These are phyloP conservation scores for Pteropus rufus DNA, from an alignment of 2,797 vertebrate species.

Conservation along the genomic window DNA sequence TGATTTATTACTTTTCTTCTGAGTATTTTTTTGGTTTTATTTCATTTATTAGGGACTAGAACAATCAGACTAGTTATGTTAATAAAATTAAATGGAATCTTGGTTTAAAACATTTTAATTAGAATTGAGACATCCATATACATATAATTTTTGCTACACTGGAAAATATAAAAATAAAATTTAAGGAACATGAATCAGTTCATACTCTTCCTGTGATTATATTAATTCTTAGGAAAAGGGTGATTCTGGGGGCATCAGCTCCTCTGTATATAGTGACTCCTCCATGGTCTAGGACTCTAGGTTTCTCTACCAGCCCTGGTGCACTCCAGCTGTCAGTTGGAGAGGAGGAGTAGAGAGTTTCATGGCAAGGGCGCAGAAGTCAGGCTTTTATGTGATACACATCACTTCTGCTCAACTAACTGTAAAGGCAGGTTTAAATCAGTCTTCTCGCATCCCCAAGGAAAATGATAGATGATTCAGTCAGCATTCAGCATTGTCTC, in stretches of 20 bases:
- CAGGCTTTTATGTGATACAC: neutral
- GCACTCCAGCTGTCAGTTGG: neutral
- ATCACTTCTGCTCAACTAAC: neutral
- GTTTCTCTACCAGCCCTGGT: neutral
- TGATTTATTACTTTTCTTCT: neutral
- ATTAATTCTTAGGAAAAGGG: neutral
- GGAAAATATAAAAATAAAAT: neutral
- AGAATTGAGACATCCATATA: neutral
- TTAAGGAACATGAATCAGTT: neutral
- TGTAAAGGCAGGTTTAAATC: neutral
- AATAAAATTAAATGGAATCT: conserved; percentile 6
- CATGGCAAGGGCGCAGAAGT: neutral
- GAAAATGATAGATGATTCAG: neutral
- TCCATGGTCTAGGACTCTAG: neutral
- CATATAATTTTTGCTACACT: neutral
- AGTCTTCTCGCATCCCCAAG: neutral
- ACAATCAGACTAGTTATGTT: neutral
- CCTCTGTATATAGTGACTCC: neutral
- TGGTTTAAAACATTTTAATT: neutral
- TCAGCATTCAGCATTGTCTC: neutral
- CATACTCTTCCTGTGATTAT: neutral
- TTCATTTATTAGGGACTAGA: neutral
- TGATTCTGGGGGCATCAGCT: neutral
- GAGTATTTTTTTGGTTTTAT: neutral
- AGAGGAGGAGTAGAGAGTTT: neutral